phyloP scores from a whole-genome alignment of 2,113 vertebrate species.

The Hymenochirus boettgeri region DNA sequence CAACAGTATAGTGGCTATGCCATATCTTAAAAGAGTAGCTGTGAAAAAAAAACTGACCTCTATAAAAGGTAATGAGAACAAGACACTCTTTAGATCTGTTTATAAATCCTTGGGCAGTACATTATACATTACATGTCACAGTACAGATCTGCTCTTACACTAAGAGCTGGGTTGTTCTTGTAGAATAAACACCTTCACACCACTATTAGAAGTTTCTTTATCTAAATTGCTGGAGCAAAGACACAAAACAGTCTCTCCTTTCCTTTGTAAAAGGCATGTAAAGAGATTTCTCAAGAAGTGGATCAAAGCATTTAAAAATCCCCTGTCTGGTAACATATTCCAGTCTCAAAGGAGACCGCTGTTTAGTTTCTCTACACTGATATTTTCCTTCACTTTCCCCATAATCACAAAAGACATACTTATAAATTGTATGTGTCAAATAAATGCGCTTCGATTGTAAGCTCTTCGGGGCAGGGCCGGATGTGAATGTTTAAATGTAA shows the following conservation, averaged over 20 bases:
- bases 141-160: background rate
- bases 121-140: constrained; percentile 20
- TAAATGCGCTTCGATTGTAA: too few species aligned
- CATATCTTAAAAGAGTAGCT: background rate
- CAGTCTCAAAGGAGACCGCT: too few species aligned
- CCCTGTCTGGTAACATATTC: too few species aligned
- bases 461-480: too few species aligned
- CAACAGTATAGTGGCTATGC: background rate
- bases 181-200: constrained; percentile 5
- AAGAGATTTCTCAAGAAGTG: background rate
- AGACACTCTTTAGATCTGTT: constrained; percentile 28
- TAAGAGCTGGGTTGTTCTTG: background rate
- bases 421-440: too few species aligned
- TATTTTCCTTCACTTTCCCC: too few species aligned
- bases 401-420: too few species aligned
- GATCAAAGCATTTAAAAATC: constrained; percentile 13
- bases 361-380: too few species aligned
- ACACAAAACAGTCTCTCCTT: background rate
- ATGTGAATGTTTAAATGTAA: too few species aligned
- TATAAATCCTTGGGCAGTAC: constrained; percentile 10
- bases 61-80: constrained; percentile 34
- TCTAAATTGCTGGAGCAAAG: background rate
- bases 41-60: constrained; percentile 10
- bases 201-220: background rate
- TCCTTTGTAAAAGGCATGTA: background rate